phyloP scores from a whole-genome alignment of 2,113 vertebrate genomes.

The Corythaeola cristata region DNA sequence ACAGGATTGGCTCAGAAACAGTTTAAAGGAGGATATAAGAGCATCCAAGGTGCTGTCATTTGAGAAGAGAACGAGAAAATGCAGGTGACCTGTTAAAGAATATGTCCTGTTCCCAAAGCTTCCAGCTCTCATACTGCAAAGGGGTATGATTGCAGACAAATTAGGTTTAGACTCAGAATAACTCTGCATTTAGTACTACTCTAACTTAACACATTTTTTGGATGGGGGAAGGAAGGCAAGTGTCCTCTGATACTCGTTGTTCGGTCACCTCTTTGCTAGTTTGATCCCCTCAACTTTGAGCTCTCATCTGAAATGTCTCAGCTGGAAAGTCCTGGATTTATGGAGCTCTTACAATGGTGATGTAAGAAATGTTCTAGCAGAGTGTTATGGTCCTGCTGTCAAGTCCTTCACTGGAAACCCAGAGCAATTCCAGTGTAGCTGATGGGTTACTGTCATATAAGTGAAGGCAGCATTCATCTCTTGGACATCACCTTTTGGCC shows the following conservation, averaged over 20 bases:
- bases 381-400: constrained; percentile 14
- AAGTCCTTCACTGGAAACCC: background rate
- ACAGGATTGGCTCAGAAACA: background rate
- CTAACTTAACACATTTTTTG: background rate
- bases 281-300: background rate
- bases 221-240: background rate
- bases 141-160: background rate
- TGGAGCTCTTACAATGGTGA: background rate
- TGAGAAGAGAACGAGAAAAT: background rate
- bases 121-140: background rate
- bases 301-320: background rate
- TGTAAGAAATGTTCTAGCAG: background rate
- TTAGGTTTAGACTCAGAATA: background rate
- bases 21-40: background rate
- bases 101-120: background rate
- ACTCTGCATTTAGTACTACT: background rate
- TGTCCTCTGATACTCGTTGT: background rate
- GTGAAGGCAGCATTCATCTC: background rate
- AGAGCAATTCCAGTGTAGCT: background rate
- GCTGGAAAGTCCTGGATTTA: background rate
- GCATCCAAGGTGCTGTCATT: background rate
- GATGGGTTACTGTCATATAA: background rate
- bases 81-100: background rate
- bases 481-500: constrained; percentile 24
- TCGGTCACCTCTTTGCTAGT: background rate